Percentiles rank a stretch among this genome's conserved stretches.
phyloP scores from a whole-genome alignment of 2,797 vertebrate species.

The Cephalopachus bancanus region DNA sequence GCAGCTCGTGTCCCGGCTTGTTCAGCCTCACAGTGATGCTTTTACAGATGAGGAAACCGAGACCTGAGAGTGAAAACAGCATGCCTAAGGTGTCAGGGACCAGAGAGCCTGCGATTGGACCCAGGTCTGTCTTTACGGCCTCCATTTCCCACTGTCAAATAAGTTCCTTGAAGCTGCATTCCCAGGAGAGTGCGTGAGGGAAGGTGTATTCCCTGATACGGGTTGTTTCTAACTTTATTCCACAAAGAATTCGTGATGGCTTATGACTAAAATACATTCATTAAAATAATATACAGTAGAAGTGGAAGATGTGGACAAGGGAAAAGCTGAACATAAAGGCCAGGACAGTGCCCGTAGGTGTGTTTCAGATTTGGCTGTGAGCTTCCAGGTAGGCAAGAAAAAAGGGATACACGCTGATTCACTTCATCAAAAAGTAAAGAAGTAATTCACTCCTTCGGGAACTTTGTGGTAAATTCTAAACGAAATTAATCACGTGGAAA shows the following conservation, averaged over 20 bases:
- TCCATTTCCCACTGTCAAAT: background rate
- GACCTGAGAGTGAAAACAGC: background rate
- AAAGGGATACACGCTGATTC: background rate
- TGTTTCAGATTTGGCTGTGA: constrained; percentile 7
- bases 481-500: constrained; percentile 16
- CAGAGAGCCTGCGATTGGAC: background rate
- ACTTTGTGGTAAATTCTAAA: constrained; percentile 38
- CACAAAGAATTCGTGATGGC: background rate
- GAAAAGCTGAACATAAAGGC: background rate
- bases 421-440: constrained; percentile 6
- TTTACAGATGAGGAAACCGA: constrained; percentile 21
- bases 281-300: background rate
- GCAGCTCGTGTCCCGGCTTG: background rate
- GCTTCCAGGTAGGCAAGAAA: background rate
- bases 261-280: background rate
- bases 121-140: background rate
- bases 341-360: background rate
- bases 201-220: background rate
- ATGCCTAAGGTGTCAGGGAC: background rate
- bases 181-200: background rate
- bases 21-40: background rate
- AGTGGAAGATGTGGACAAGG: background rate
- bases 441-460: background rate
- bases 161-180: background rate
- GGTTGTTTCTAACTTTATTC: constrained; percentile 24